Conservation (phyloP, 2,888 invertebrate species). For the Calliphora vomitoria region DNA sequence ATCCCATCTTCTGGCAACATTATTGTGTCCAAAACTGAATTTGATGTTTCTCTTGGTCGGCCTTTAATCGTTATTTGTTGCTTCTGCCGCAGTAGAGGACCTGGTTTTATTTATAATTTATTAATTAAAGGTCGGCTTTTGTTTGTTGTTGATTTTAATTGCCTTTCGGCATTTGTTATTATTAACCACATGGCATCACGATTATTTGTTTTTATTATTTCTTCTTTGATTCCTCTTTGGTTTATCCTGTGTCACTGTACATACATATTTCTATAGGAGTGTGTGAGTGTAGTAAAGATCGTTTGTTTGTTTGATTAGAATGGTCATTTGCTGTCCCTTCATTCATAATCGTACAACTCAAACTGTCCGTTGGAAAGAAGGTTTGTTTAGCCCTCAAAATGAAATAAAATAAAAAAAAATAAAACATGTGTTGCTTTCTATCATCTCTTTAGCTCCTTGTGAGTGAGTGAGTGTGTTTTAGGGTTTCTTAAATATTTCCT, state of each 20-base stretch:
- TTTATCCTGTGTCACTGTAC: conserved; percentile 73
- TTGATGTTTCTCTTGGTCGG: not conserved
- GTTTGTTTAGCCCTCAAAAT: conserved; percentile 11
- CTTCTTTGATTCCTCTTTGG: conserved; percentile 37
- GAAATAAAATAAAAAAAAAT: not conserved
- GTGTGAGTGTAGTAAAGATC: conserved; percentile 19
- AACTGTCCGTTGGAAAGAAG: not conserved
- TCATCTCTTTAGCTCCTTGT: not conserved
- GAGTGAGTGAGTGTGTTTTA: conserved; percentile 6
- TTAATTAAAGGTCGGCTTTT: conserved; percentile 83
- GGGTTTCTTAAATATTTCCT: conserved; percentile 59
- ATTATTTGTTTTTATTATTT: conserved; percentile 51
- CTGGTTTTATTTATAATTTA: conserved; percentile 82
- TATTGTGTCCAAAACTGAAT: not conserved
- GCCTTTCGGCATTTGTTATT: conserved; percentile 81
- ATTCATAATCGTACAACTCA: conserved; percentile 35
- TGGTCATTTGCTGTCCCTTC: conserved; percentile 49
- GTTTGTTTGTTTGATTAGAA: conserved; percentile 45
- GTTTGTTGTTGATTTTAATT: conserved; percentile 78
- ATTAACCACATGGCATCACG: conserved; percentile 76
- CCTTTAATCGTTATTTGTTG: conserved; percentile 34
- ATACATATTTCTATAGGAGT: not conserved
- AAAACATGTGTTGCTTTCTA: conserved; percentile 51
- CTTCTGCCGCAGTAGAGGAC: conserved; percentile 35
- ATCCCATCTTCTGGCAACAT: not conserved